Base-by-base conservation (phyloP, 1,140 invertebrate genomes). In the Homalodisca vitripennis region DNA sequence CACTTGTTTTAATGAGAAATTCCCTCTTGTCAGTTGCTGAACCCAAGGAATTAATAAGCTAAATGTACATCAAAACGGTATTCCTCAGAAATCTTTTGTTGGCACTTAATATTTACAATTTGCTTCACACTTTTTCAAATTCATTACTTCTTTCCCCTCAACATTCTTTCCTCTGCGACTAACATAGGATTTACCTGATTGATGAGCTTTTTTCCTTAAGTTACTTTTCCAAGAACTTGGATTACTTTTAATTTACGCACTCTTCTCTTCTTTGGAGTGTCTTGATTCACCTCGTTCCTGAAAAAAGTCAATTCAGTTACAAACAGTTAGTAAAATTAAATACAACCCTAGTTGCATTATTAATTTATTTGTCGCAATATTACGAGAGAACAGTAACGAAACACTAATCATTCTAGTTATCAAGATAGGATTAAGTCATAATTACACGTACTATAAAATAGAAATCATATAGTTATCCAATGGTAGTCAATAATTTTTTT, bases 51-150 rank as follows among this genome's bases (percentile, higher is more conserved):
- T n/a, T 65, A 65, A 27, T 10, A 65, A 6, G 29, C 32, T 14
- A 34, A 20, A 2, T 12, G 22, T n/a, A 65, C 41, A n/a, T n/a
- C 63, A 34, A 2, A 3, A 6, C 63, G 3, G 32, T 65, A 29
- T 34, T 65, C 63, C 17, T 65, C 27, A 3, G 63, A 65, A 34
- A 65, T 65, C 3, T 41, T 65, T 34, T 32, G 32, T 6, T 41
- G 3, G 27, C 63, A 65, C 22, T 65, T 65, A n/a, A 65, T n/a
- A 65, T 24, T 41, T 65, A 65, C 63, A 65, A 24, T 65, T 24
- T 20, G 3, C 2, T 3, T 10, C 17, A 24, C 63, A 65, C 29
- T 65, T 24, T 24, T 65, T 65, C 3, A 41, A 32, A n/a, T 29
- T 65, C n/a, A n/a, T 65, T 2, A 65, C 32, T 22, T 65, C 17